Evolutionary conservation across 2,888 invertebrate species (phyloP).

Genomic region (Tinea semifulvella): DNA sequence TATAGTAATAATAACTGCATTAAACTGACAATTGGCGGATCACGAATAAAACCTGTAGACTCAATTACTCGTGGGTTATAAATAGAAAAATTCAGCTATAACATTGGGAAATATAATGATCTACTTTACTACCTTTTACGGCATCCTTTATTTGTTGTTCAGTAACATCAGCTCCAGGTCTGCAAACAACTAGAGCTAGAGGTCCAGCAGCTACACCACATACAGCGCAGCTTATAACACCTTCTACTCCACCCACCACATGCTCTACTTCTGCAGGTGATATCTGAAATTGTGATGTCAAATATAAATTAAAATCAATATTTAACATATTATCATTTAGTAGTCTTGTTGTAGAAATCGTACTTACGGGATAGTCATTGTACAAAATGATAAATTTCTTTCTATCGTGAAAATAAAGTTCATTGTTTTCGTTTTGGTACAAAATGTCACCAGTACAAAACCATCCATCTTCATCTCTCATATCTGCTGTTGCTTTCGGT

Average conservation of each 20-base stretch:
- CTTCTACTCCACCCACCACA: neutral
- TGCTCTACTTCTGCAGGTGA: neutral
- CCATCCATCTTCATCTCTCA: neutral
- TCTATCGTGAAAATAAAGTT: neutral
- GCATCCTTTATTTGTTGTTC: neutral
- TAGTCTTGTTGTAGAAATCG: too few relatives aligned
- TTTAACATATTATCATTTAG: neutral
- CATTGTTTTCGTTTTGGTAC: neutral
- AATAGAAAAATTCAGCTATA: too few relatives aligned
- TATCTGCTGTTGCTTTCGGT: neutral
- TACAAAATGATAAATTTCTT: neutral
- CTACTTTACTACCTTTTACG: neutral
- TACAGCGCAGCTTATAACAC: neutral
- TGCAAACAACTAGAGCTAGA: neutral
- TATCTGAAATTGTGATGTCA: too few relatives aligned
- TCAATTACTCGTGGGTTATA: too few relatives aligned
- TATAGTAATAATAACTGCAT: too few relatives aligned
- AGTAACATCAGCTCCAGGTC: neutral
- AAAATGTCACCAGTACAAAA: neutral
- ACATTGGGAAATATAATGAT: too few relatives aligned
- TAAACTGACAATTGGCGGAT: too few relatives aligned
- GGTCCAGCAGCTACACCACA: neutral
- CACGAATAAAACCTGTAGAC: too few relatives aligned
- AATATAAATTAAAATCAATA: neutral
- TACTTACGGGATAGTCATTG: neutral